Conservation (phyloP, 2,888 invertebrate species). For the Nomada hirtipes region DNA sequence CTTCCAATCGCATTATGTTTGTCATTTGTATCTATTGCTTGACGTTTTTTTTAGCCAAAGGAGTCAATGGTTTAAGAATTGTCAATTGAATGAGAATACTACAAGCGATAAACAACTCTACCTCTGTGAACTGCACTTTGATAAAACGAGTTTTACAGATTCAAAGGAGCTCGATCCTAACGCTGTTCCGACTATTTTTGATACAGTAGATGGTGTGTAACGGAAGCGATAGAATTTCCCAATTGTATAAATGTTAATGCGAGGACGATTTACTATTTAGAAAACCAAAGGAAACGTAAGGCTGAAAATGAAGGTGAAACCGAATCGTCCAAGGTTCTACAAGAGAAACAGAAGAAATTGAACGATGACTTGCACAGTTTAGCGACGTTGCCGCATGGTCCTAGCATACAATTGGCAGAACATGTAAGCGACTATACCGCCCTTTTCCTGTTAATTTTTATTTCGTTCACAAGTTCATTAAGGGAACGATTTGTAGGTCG, state of each 20-base stretch:
- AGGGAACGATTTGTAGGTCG: slow-evolving; percentile 26
- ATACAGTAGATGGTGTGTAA: slow-evolving; percentile 60
- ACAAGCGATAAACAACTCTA: slow-evolving; percentile 19
- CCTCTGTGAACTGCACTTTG: slow-evolving; percentile 73
- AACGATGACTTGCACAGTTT: slow-evolving; percentile 50
- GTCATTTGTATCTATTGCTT: neutral
- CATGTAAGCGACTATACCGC: slow-evolving; percentile 43
- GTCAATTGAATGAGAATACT: slow-evolving; percentile 31
- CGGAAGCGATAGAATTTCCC: neutral
- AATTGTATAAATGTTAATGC: neutral
- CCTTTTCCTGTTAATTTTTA: neutral
- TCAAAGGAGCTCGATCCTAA: slow-evolving; percentile 55
- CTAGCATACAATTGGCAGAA: slow-evolving; percentile 25
- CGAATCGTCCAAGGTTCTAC: neutral
- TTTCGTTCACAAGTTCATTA: neutral
- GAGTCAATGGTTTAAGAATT: slow-evolving; percentile 66
- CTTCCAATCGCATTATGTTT: neutral
- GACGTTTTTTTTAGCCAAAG: slow-evolving; percentile 58
- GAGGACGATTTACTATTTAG: slow-evolving; percentile 17
- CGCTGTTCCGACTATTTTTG: slow-evolving; percentile 68
- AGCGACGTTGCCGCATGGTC: slow-evolving; percentile 50
- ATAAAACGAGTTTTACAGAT: slow-evolving; percentile 53
- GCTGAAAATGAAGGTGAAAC: slow-evolving; percentile 11
- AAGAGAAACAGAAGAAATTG: slow-evolving; percentile 55
- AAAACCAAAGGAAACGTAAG: slow-evolving; percentile 51